Percentiles rank a stretch among this genome's conserved stretches.
Evolutionary conservation across 2,797 vertebrate species (phyloP).

Genomic region (Aplochiton taeniatus): DNA sequence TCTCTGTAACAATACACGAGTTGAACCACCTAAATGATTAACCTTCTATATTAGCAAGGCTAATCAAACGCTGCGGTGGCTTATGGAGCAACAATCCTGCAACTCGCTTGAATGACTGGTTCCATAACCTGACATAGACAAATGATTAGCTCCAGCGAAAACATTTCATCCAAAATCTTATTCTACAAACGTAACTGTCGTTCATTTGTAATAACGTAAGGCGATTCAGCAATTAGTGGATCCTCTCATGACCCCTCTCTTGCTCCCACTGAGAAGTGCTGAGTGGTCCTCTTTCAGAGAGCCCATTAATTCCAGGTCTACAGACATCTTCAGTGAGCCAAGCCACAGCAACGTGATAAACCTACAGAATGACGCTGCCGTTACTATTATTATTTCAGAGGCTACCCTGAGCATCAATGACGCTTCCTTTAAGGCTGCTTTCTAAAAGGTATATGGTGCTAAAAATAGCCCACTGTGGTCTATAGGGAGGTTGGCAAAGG

Average conservation of each 20-base stretch:
- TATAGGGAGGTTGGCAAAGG: constrained; percentile 22
- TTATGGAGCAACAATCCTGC: no score
- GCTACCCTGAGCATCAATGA: constrained; percentile 44
- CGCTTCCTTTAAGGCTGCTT: constrained; percentile 34
- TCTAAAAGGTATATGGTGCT: constrained; percentile 48
- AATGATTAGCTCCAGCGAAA: no score
- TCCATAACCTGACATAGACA: no score
- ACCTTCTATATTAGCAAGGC: neutral
- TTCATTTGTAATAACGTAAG: neutral
- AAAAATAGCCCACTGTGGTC: constrained; percentile 57
- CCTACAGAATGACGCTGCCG: constrained; percentile 53
- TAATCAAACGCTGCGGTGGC: no score
- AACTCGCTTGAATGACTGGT: no score
- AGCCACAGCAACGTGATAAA: constrained; percentile 32
- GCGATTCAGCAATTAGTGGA: constrained; percentile 9
- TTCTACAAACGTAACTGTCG: no score
- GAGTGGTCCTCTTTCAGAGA: constrained; percentile 33
- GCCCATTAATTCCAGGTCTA: constrained; percentile 44
- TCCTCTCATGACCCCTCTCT: constrained; percentile 9
- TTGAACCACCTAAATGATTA: neutral
- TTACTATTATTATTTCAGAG: constrained; percentile 60
- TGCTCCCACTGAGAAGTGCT: constrained; percentile 43
- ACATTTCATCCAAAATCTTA: no score
- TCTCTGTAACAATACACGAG: neutral
- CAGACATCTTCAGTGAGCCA: constrained; percentile 24